Evolutionary conservation across 2,797 vertebrate genomes (phyloP).

Genomic region (Geotrypetes seraphini): DNA sequence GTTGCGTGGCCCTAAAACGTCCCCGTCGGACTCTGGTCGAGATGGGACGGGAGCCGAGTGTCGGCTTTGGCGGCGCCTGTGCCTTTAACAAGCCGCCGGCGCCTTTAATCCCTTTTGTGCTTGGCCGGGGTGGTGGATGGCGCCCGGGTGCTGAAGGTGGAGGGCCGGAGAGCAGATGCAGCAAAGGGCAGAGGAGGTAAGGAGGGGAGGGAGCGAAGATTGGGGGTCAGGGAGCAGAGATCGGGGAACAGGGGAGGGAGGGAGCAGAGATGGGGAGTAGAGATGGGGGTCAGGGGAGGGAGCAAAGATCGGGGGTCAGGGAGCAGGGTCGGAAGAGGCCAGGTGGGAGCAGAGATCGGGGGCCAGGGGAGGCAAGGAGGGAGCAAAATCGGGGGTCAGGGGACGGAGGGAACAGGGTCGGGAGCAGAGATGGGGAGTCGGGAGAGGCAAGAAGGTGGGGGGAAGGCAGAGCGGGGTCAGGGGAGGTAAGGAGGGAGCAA

Average conservation of each 20-base stretch:
- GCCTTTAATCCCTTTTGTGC: conserved; percentile 4
- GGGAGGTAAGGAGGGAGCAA: too few species aligned
- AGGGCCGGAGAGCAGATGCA: background rate
- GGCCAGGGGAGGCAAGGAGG: background rate
- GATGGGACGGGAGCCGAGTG: too few species aligned
- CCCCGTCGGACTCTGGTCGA: too few species aligned
- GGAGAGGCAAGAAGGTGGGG: too few species aligned
- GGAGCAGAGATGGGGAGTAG: background rate
- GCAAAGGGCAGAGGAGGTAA: background rate
- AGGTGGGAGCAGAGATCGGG: background rate
- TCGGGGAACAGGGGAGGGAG: background rate
- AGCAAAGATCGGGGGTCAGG: too few species aligned
- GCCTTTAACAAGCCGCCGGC: background rate
- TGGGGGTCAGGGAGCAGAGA: background rate
- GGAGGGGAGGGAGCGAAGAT: background rate
- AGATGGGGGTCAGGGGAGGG: too few species aligned
- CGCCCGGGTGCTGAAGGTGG: background rate
- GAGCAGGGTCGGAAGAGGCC: background rate
- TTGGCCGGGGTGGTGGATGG: background rate
- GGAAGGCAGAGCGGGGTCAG: too few species aligned
- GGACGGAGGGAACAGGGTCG: background rate
- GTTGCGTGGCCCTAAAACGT: too few species aligned
- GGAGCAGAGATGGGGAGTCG: too few species aligned
- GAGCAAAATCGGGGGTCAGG: background rate
- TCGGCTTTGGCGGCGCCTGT: background rate